Evolutionary conservation across 2,797 vertebrate species (phyloP), one percentile per base, ranked within the genome.

Genomic region (Hypotaenidia okinawae): DNA sequence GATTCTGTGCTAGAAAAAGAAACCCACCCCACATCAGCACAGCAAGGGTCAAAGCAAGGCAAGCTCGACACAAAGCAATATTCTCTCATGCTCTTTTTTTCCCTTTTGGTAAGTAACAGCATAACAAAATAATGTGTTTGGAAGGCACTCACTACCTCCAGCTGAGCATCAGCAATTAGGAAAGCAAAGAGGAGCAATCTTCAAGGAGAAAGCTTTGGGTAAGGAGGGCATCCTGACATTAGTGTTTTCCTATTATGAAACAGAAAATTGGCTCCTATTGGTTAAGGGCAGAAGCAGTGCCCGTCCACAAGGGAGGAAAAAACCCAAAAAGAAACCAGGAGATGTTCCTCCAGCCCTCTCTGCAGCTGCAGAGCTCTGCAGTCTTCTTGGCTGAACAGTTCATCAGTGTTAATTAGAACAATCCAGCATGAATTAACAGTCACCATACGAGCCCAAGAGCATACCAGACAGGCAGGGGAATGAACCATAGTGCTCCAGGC

Each of bases 161-260:
- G 89, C 97, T 94, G 95, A 97, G 96, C 85, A 77, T 78, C 5
- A 14, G 91, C 96, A 97, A 97, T 97, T 95, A 96, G 89, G 88
- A 86, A 90, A 91, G 95, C 91, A 82, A 95, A 95, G 93, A 94
- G 77, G 55, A 95, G 59, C 87, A 93, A 87, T 84, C 92, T 94
- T 95, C 95, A 97, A 96, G 95, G 95, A 97, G 95, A 96, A 95
- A 96, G 80, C 92, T 88, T 11, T 47, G 90, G 90, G 90, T 95
- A 94, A 86, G 69, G 91, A 97, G 95, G 88, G 90, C 85, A 5
- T 78, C 90, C 91, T 97, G 95, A 97, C 96, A 85, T 86, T 55
- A 67, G 54, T 82, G 55, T 75, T 87, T 94, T 82, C 75, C 74
- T 91, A 54, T 95, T 96, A 94, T 70, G 78, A 97, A 97, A 96